Conservation (phyloP, 2,113 vertebrate genomes). For the Coptodon bakossiorum region DNA sequence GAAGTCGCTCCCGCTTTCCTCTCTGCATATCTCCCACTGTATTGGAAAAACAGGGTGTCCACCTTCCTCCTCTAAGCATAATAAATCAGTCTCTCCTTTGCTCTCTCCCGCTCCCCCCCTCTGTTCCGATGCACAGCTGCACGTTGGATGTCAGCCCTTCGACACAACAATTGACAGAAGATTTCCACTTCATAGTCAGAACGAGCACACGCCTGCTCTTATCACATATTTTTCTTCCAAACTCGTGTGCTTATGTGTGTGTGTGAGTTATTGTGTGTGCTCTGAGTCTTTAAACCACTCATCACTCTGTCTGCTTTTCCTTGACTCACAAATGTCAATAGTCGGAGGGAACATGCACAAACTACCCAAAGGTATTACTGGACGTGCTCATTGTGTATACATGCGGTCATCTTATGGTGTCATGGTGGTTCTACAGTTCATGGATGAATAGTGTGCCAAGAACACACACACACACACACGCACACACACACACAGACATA, state of each 20-base stretch:
- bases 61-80: neutral
- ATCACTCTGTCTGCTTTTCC: neutral
- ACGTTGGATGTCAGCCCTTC: conserved; percentile 24
- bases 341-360: neutral
- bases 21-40: neutral
- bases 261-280: neutral
- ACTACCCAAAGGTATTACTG: neutral
- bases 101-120: neutral
- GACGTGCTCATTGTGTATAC: neutral
- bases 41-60: neutral
- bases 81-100: conserved; percentile 31
- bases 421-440: neutral
- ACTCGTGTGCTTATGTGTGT: neutral
- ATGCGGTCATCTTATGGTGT: neutral
- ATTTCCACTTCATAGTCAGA: conserved; percentile 29
- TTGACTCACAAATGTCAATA: neutral
- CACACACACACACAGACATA: neutral
- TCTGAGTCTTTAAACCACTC: neutral
- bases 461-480: neutral
- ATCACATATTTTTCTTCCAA: neutral
- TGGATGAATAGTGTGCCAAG: neutral
- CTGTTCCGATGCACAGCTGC: conserved; percentile 34
- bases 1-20: neutral
- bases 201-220: neutral
- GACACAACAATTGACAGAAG: conserved; percentile 44